A percentile compares a stretch with the other conserved stretches of the same genome.
phyloP scores from a whole-genome alignment of 2,888 invertebrate species.

The Cephus sareptanus region DNA sequence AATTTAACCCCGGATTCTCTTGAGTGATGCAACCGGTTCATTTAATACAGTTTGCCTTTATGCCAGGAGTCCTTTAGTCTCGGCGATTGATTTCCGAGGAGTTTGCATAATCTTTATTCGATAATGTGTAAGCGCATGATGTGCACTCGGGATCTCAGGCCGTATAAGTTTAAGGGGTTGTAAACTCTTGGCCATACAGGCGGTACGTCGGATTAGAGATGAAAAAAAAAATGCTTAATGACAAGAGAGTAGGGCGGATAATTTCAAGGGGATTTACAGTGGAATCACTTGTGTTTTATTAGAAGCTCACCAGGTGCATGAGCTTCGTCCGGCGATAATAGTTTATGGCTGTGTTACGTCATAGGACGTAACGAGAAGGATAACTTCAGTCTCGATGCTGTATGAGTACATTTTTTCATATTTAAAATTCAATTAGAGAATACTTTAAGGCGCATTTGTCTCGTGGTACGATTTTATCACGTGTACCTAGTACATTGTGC shows the following conservation, averaged over 20 bases:
- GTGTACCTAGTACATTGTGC: too few species aligned
- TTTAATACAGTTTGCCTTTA: neutral
- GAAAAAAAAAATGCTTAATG: conserved; percentile 30
- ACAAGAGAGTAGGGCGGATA: conserved; percentile 22
- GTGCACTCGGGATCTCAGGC: conserved; percentile 23
- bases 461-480: neutral
- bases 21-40: neutral
- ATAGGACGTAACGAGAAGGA: neutral
- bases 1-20: neutral
- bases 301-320: neutral
- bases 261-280: conserved; percentile 17
- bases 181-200: conserved; percentile 14
- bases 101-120: conserved; percentile 51
- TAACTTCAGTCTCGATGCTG: neutral
- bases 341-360: neutral
- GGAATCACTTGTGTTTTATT: conserved; percentile 31
- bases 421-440: too few species aligned
- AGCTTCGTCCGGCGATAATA: neutral
- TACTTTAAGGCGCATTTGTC: neutral
- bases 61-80: neutral
- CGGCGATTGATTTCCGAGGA: conserved; percentile 10
- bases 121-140: conserved; percentile 46
- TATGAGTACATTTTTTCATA: neutral
- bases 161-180: conserved; percentile 36
- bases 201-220: conserved; percentile 17